phyloP scores from a whole-genome alignment of 2,797 vertebrate genomes.

The Syndactyla subalaris region DNA sequence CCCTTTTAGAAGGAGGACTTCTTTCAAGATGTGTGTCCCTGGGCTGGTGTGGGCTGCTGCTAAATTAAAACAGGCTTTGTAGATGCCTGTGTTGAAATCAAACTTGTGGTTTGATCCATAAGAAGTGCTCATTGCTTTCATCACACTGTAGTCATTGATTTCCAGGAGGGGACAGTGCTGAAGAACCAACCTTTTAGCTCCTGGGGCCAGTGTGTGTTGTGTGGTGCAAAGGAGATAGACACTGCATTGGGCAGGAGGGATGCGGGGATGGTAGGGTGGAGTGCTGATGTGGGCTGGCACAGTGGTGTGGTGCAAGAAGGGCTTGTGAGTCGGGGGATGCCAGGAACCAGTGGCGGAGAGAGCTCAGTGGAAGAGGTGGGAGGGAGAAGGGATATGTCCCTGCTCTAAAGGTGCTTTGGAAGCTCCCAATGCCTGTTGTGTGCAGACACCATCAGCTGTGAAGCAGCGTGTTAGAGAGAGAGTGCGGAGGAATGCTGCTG shows the following conservation, averaged over 20 bases:
- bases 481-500: fast-evolving
- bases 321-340: background rate
- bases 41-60: too few species aligned
- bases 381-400: background rate
- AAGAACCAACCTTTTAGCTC: background rate
- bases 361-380: too few species aligned
- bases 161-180: background rate
- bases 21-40: too few species aligned
- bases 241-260: background rate
- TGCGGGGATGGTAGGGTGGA: fast-evolving
- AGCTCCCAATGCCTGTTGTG: background rate
- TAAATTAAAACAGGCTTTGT: too few species aligned
- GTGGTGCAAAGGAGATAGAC: background rate
- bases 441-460: background rate
- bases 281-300: fast-evolving
- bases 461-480: background rate
- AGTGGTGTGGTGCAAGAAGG: fast-evolving
- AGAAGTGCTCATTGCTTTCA: too few species aligned
- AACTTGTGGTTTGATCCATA: too few species aligned
- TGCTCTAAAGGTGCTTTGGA: background rate
- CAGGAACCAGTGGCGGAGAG: background rate
- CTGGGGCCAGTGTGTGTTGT: background rate
- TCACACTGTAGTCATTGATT: background rate
- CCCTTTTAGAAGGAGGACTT: too few species aligned
- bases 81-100: too few species aligned